Evolutionary conservation across 1,140 invertebrate genomes (phyloP).

Genomic region (Achatina immaculata): DNA sequence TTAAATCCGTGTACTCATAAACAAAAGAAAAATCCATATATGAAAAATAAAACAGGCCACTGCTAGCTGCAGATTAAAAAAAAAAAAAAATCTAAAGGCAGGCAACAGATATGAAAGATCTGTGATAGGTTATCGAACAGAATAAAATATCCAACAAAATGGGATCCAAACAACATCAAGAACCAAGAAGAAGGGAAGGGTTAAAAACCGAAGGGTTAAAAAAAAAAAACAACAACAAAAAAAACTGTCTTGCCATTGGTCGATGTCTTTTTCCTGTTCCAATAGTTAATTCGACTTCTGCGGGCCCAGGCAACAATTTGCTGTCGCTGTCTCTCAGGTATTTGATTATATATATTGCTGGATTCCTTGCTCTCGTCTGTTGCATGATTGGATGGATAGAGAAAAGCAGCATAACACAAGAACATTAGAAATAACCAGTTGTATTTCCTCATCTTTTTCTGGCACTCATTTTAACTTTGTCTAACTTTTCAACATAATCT

Average conservation of each 20-base stretch:
- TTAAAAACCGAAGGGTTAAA: neutral
- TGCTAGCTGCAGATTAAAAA: neutral
- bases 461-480: neutral
- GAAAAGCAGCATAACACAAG: neutral
- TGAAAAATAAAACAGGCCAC: neutral
- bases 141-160: neutral
- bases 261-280: conserved; percentile 23
- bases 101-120: neutral
- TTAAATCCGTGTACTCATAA: neutral
- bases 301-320: conserved; percentile 36
- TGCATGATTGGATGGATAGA: neutral
- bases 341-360: conserved; percentile 30
- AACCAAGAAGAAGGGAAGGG: neutral
- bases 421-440: neutral
- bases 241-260: conserved; percentile 27
- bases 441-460: neutral
- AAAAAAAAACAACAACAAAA: neutral
- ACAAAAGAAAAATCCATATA: neutral
- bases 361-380: conserved; percentile 22
- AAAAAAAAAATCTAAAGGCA: neutral
- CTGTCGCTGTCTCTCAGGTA: conserved; percentile 29
- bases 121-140: neutral
- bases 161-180: neutral
- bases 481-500: too few species aligned
- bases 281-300: conserved; percentile 25